phyloP scores from a whole-genome alignment of 2,888 invertebrate species.

The Limnephilus marmoratus region DNA sequence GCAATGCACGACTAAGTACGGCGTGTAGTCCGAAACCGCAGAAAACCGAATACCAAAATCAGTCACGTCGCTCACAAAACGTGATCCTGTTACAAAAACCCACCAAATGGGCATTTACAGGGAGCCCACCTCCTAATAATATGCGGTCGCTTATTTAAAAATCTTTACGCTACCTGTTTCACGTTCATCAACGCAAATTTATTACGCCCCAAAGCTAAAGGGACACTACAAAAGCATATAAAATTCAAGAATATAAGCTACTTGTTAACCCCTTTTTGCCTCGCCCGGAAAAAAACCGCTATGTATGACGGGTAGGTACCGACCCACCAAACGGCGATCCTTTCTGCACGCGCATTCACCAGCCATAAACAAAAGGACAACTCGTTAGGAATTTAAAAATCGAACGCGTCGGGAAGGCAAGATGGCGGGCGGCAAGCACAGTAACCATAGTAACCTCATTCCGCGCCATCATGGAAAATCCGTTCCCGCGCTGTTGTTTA shows the following conservation, averaged over 20 bases:
- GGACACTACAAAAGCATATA: not conserved
- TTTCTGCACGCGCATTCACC: conserved; percentile 44
- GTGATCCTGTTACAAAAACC: conserved; percentile 19
- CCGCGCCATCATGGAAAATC: conserved; percentile 59
- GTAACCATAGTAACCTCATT: conserved; percentile 64
- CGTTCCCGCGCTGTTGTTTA: conserved; percentile 50
- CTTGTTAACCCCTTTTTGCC: not conserved
- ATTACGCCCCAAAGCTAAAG: not conserved
- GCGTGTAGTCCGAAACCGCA: not conserved
- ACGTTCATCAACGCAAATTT: not conserved
- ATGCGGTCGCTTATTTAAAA: conserved; percentile 6
- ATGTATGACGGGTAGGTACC: conserved; percentile 9
- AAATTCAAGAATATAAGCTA: not conserved
- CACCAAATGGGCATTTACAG: not conserved
- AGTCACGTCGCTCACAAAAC: conserved; percentile 8
- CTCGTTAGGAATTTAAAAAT: conserved; percentile 61
- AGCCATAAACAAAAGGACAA: conserved; percentile 58
- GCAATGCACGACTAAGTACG: not conserved
- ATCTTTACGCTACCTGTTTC: not conserved
- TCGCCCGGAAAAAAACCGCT: conserved; percentile 30
- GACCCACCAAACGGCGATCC: conserved; percentile 3
- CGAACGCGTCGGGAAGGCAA: conserved; percentile 58
- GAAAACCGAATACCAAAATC: conserved; percentile 9
- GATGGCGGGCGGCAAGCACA: conserved; percentile 48
- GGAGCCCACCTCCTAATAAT: conserved; percentile 5